Evolutionary conservation across 2,113 vertebrate species (phyloP).

Genomic region (Prinia subflava): DNA sequence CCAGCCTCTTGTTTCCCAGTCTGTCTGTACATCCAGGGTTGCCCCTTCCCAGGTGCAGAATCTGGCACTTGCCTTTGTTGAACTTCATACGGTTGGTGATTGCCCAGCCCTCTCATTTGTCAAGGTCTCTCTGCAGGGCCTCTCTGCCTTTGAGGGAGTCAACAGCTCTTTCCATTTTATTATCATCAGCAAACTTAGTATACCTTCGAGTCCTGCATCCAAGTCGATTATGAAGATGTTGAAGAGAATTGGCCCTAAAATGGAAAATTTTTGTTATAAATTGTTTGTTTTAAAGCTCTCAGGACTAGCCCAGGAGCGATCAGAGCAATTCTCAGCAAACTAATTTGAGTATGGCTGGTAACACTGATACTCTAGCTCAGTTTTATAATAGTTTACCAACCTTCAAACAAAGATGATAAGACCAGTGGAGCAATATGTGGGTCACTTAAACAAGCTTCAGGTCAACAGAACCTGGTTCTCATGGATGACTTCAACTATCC

Average conservation of each 20-base stretch:
- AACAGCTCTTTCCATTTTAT: neutral
- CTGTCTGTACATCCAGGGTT: neutral
- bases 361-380: neutral
- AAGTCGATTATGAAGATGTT: neutral
- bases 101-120: neutral
- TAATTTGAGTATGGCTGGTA: neutral
- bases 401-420: neutral
- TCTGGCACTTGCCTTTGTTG: neutral
- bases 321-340: neutral
- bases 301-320: neutral
- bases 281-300: neutral
- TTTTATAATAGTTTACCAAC: neutral
- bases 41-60: neutral
- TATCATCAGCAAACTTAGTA: neutral
- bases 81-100: neutral
- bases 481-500: neutral
- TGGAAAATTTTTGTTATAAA: neutral
- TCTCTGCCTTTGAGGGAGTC: neutral
- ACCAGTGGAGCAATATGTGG: neutral
- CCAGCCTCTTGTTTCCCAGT: neutral
- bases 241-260: neutral
- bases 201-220: neutral
- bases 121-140: too few species aligned
- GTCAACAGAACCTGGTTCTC: neutral
- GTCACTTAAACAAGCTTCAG: neutral